A percentile compares a stretch with the other conserved stretches of the same genome.
Conservation (phyloP, 2,888 invertebrate genomes). For the Leuctra nigra region DNA sequence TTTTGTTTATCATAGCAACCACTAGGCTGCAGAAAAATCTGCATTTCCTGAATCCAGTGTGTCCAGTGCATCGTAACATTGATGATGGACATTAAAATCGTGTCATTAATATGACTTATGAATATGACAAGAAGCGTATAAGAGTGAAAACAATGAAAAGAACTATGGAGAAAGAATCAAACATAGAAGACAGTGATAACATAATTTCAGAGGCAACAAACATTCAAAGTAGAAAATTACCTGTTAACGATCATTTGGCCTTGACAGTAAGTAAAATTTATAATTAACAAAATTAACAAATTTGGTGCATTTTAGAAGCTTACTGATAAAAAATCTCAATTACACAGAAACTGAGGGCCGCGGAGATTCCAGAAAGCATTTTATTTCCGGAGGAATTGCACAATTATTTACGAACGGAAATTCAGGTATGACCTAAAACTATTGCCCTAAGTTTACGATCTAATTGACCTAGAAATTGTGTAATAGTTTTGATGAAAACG, state of each 20-base stretch:
- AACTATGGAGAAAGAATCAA: not conserved
- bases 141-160: not conserved
- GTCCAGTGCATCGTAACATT: no score
- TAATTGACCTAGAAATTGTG: not conserved
- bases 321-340: not conserved
- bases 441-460: not conserved
- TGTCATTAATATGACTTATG: not conserved
- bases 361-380: constrained; percentile 40
- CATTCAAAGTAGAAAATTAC: not conserved
- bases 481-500: not conserved
- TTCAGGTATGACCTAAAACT: constrained; percentile 43
- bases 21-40: no score
- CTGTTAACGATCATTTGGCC: not conserved
- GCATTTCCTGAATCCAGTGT: no score
- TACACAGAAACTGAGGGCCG: not conserved
- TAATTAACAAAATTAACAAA: not conserved
- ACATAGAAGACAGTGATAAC: no score
- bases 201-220: no score
- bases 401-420: constrained; percentile 50
- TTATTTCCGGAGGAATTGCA: constrained; percentile 56
- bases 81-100: not conserved
- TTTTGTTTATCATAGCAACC: not conserved
- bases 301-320: not conserved
- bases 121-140: not conserved
- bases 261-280: not conserved